These are phyloP conservation scores for Erethizon dorsatum DNA, from an alignment of 2,797 vertebrate genomes.

Conservation along the genomic window DNA sequence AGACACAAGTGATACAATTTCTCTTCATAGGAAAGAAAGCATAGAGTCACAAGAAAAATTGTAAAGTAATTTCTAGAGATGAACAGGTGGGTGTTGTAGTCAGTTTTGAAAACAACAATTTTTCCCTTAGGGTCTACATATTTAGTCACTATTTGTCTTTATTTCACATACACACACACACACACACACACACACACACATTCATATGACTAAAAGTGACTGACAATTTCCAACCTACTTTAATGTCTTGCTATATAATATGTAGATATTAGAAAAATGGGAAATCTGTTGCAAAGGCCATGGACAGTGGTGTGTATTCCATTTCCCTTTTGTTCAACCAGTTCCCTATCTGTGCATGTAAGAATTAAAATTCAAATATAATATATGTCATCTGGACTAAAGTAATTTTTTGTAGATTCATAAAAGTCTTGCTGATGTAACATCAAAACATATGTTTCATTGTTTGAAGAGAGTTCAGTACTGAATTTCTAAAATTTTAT, in stretches of 20 bases:
- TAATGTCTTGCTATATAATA: neutral
- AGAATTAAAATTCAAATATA: neutral
- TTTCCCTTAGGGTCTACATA: too few species aligned
- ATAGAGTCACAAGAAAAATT: neutral
- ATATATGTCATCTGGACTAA: neutral
- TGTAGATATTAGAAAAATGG: neutral
- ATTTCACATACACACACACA: neutral
- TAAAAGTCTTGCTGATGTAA: conserved; percentile 45
- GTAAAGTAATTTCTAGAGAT: neutral
- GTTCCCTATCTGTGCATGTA: neutral
- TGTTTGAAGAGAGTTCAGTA: neutral
- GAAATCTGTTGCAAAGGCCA: fast-evolving
- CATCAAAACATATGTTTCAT: conserved; percentile 28
- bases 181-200: too few species aligned
- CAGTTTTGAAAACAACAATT: neutral
- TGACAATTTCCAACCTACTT: neutral
- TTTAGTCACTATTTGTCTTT: neutral
- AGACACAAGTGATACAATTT: neutral
- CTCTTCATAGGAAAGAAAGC: neutral
- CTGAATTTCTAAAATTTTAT: conserved; percentile 39
- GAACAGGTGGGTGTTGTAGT: neutral
- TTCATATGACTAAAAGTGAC: fast-evolving
- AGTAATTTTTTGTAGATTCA: conserved; percentile 16
- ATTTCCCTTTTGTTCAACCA: neutral
- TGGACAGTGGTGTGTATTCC: neutral